Base-by-base conservation (phyloP, 2,113 vertebrate species). In the Campylomormyrus tamandua region DNA sequence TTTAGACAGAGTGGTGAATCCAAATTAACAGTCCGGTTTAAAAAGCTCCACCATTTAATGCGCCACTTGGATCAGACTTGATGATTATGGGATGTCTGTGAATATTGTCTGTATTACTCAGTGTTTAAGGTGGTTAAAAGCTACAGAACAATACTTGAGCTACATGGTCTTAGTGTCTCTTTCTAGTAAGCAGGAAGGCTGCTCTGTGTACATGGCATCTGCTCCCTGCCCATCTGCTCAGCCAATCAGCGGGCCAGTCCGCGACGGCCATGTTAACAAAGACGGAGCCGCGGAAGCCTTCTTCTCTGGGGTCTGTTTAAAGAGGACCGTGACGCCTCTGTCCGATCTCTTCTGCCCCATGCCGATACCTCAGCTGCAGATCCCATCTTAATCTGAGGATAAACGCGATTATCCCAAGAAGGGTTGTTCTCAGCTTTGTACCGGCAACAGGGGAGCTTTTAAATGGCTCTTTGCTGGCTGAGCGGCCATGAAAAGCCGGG, bases 341-440 rank as follows among this genome's bases (percentile, higher is more conserved):
- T 90, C 90, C 87, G 53, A 93, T 92, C 93, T 92, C 92, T 90
- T 92, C 93, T 93, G 92, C 93, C 94, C 94, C 94, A 93, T 94
- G 94, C 95, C 93, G 95, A 96, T 93, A 93, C 95, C 93, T 95
- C 97, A 97, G 96, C 96, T 97, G 97, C 95, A 92, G 91, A 96
- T 96, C 95, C 95, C 92, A 94, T 96, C 96, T 97, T 98, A 98
- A 98, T 98, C 97, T 97, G 94, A 94, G 95, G 96, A 97, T 97
- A 97, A 97, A 96, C 89, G 89, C 90, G 96, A 97, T 97, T 97
- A 98, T 97, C 96, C 95, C 91, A 93, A 96, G 94, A 95, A 93
- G 93, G 95, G 95, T 96, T 96, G 96, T 97, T 96, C 93, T 95
- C 94, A 95, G 97, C 96, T 97, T 97, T 97, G 96, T 96, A 96